Conservation (phyloP, 1,140 invertebrate species). For the Lutraria rhynchaena region DNA sequence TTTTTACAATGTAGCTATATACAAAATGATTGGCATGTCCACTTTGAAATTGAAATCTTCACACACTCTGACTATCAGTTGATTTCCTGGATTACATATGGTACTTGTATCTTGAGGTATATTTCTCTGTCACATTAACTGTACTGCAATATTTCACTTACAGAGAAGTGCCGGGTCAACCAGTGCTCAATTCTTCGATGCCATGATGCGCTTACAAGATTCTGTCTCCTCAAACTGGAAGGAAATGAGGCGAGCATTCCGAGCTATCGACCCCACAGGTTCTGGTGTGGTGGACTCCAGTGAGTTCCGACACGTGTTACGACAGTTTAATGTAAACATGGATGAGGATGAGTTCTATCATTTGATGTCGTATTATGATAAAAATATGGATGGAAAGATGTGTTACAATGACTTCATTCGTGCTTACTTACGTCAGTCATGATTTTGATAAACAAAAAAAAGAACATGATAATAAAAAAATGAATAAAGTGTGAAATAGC, state of each 20-base stretch:
- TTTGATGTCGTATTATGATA: slow-evolving; percentile 77
- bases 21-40: too few relatives aligned
- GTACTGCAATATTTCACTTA: too few relatives aligned
- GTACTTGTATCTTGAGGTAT: too few relatives aligned
- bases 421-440: slow-evolving; percentile 67
- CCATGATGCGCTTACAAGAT: slow-evolving; percentile 71
- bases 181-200: slow-evolving; percentile 64
- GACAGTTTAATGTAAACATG: slow-evolving; percentile 77
- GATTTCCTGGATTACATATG: too few relatives aligned
- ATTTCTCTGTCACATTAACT: too few relatives aligned
- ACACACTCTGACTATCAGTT: too few relatives aligned
- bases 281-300: slow-evolving; percentile 67
- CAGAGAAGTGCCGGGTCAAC: slow-evolving; percentile 67
- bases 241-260: slow-evolving; percentile 77
- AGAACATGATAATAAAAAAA: too few relatives aligned
- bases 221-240: slow-evolving; percentile 78
- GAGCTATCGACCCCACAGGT: slow-evolving; percentile 63
- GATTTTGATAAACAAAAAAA: too few relatives aligned
- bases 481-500: too few relatives aligned
- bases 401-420: slow-evolving; percentile 80
- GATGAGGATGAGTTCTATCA: slow-evolving; percentile 79
- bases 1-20: too few relatives aligned
- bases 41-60: too few relatives aligned
- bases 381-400: slow-evolving; percentile 73
- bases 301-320: slow-evolving; percentile 76